Evolutionary conservation across 2,797 vertebrate species (phyloP), one percentile per base, ranked within the genome.

Genomic region (Manis crassicaudata): DNA sequence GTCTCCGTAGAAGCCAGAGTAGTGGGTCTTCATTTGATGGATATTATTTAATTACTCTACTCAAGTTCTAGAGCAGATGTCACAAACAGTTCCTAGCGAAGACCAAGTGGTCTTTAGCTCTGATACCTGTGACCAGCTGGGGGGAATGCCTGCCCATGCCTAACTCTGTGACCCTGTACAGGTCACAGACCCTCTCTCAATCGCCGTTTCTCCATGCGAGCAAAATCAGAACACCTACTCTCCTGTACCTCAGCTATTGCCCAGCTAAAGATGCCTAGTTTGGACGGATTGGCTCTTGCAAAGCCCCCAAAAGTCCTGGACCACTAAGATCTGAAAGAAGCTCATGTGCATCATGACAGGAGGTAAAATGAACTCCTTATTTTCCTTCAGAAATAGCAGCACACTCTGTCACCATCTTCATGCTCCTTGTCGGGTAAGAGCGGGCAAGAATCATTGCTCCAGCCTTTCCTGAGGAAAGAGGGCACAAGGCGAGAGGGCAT

Each of bases 111-210:
- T 65, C 72, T 94, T 79, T 17, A 76, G 46, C n/a, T 58, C 21
- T 9, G 7, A 81, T 50, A 43, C 0, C 0, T 14, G 7, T 5
- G 2, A 75, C 43, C 8, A 46, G 10, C 8, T 32, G 2, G 13
- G 58, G 12, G 7, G 56, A 25, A 85, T 14, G 43, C 18, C 46
- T 73, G 70, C 32, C 23, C 1, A 0, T 6, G 4, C 20, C 60
- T 60, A 63, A 12, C 3, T 27, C 5, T 2, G 54, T 65, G 43
- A 63, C 52, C 8, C 11, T 23, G 8, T 21, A 67, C 60, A 92
- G 7, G 40, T 27, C 29, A 58, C 17, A 58, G 52, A 3, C 23
- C 6, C 20, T 72, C 60, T 56, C 35, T 56, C 12, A 16, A 9
- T 72, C 29, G 76, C 70, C 54, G 16, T 17, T n/a, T 40, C 29